Conservation (phyloP, 2,888 invertebrate genomes). For the Tridacna gigas region DNA sequence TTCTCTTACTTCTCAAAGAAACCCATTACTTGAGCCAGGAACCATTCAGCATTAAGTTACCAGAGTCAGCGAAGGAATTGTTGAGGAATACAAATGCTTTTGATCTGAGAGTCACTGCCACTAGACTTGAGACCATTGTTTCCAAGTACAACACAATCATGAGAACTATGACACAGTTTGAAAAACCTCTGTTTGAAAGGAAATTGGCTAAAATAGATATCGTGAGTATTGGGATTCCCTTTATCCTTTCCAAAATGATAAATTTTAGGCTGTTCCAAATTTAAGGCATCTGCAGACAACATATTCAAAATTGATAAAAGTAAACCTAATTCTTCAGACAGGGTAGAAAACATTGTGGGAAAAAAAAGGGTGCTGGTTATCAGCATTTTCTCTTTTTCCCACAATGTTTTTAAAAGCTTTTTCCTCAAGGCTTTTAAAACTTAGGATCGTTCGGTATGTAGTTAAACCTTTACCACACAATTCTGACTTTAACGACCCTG, state of each 20-base stretch:
- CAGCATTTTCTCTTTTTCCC: no score
- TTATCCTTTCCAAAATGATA: no score
- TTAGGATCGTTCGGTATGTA: no score
- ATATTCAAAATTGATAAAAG: no score
- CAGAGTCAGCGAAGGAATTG: slow-evolving; percentile 80
- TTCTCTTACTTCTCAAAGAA: slow-evolving; percentile 83
- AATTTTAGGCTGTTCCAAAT: neutral
- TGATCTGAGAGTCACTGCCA: slow-evolving; percentile 81
- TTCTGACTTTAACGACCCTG: no score
- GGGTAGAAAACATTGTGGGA: no score
- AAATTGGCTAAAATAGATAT: slow-evolving; percentile 83
- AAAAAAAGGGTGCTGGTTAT: no score
- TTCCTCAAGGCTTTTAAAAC: no score
- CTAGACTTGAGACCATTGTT: slow-evolving; percentile 83
- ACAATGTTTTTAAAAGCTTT: no score
- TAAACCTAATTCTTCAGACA: no score
- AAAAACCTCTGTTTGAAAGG: slow-evolving; percentile 83
- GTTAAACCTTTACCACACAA: no score
- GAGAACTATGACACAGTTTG: slow-evolving; percentile 83
- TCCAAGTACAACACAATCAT: slow-evolving; percentile 84
- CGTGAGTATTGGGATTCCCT: slow-evolving; percentile 67
- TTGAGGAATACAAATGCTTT: slow-evolving; percentile 80
- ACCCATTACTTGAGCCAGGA: slow-evolving; percentile 82
- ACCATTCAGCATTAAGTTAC: slow-evolving; percentile 81
- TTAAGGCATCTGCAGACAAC: neutral